These are phyloP conservation scores for Drosophila triauraria DNA, from an alignment of 1,140 invertebrate species.

Conservation along the genomic window DNA sequence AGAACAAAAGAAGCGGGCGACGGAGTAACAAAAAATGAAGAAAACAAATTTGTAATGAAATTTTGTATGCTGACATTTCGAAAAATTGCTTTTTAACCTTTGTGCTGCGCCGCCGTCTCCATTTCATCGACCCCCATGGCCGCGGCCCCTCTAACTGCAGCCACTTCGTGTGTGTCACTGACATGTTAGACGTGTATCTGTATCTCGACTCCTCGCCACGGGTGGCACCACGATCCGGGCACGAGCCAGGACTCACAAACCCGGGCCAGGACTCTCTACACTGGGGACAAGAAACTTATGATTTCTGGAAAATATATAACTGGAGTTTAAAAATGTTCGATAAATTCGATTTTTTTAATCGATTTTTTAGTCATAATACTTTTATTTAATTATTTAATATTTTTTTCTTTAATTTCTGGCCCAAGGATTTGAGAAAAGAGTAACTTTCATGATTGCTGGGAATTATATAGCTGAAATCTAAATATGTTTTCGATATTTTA, in stretches of 20 bases:
- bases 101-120: conserved; percentile 44
- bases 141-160: conserved; percentile 18
- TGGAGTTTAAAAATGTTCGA: too few species aligned
- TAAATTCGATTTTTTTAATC: neutral
- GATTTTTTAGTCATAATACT: too few species aligned
- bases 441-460: neutral
- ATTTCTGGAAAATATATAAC: neutral
- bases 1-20: conserved; percentile 22
- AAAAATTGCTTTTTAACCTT: conserved; percentile 84
- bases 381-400: too few species aligned
- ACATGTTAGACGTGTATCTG: conserved; percentile 77
- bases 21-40: conserved; percentile 50
- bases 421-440: too few species aligned
- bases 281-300: neutral
- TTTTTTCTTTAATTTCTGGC: too few species aligned
- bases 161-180: conserved; percentile 66
- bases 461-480: too few species aligned
- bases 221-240: conserved; percentile 25
- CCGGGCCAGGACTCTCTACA: conserved; percentile 1
- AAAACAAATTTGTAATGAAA: conserved; percentile 82
- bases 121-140: neutral
- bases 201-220: conserved; percentile 39
- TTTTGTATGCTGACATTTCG: conserved; percentile 82
- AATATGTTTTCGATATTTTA: neutral
- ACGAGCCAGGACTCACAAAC: neutral